Base-by-base conservation (phyloP, 23 tunicate species). In the Phallusia fumigata region DNA sequence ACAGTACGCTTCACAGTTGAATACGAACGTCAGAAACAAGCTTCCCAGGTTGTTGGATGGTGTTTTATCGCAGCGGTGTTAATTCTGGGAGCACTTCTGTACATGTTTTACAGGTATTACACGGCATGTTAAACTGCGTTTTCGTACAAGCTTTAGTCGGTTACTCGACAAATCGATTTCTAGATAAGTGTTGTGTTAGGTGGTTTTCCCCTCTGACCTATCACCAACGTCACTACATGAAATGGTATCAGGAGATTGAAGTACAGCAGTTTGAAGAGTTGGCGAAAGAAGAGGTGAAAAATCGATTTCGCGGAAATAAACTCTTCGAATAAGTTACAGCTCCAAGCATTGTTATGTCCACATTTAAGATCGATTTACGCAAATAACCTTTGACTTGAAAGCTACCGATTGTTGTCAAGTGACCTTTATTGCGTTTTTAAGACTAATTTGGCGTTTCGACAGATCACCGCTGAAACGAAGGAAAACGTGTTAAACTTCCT, bases 31-130 rank as follows among this genome's bases (percentile, higher is more conserved):
- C 58, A 89, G 64, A 80, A 84, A 64, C 84, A 79, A 58, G 35
- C 45, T 15, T 89, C 93, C 0, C 88, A 89, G 32, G 74, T 84
- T 19, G 19, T 89, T 19, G 93, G 93, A 64, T 89, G 93, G 93
- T 24, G 79, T 21, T 84, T 89, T 32, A 89, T 89, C 35, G 88
- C 88, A 51, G 19, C 75, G 30, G 74, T 74, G 22, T 64, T 89
- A 18, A 79, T 89, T 36, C 18, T 84, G 58, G 93, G 88, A 10
- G 79, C 93, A 5, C 21, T 82, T 0, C 35, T 82, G 10, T 89
- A 84, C 50, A 84, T 89, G 93, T 28, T 65, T n/a, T 64, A 89
- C 82, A 89, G 93, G 93, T 82, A 45, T n/a, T n/a, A n/a, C n/a
- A n/a, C n/a, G n/a, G n/a, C n/a, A n/a, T n/a, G n/a, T n/a, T n/a